phyloP scores from a whole-genome alignment of 2,113 vertebrate species.

The Nerophis lumbriciformis region DNA sequence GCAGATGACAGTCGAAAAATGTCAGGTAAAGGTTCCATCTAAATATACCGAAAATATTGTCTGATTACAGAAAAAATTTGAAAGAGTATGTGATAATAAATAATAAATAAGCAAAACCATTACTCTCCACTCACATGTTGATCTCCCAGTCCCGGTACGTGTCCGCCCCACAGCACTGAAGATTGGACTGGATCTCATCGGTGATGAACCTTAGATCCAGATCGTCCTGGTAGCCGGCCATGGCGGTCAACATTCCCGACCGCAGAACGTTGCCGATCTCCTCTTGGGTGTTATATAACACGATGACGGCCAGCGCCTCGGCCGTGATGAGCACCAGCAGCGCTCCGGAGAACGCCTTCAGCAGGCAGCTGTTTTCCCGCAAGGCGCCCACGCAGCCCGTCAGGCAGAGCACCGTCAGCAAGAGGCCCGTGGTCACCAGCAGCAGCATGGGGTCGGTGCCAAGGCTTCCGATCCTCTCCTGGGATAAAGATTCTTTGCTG shows the following conservation, averaged over 20 bases:
- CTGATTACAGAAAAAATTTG: no score
- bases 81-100: no score
- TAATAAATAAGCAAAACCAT: neutral
- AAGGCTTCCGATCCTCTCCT: constrained; percentile 61
- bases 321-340: constrained; percentile 63
- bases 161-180: constrained; percentile 83
- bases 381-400: constrained; percentile 79
- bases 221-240: constrained; percentile 82
- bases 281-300: constrained; percentile 66
- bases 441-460: constrained; percentile 81
- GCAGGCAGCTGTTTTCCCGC: constrained; percentile 76
- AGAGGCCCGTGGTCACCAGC: constrained; percentile 68
- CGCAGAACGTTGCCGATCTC: constrained; percentile 65
- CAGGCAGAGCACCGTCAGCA: constrained; percentile 70
- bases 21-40: no score
- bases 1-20: no score
- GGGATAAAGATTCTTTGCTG: constrained; percentile 73
- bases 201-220: constrained; percentile 83
- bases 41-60: no score
- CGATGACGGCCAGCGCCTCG: constrained; percentile 70
- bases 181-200: constrained; percentile 81
- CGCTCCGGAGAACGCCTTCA: constrained; percentile 67
- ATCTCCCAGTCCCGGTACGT: constrained; percentile 85
- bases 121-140: constrained; percentile 80
- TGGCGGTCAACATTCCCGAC: constrained; percentile 67